Conservation (phyloP, 2,113 vertebrate genomes). For the Glaucidium brasilianum region DNA sequence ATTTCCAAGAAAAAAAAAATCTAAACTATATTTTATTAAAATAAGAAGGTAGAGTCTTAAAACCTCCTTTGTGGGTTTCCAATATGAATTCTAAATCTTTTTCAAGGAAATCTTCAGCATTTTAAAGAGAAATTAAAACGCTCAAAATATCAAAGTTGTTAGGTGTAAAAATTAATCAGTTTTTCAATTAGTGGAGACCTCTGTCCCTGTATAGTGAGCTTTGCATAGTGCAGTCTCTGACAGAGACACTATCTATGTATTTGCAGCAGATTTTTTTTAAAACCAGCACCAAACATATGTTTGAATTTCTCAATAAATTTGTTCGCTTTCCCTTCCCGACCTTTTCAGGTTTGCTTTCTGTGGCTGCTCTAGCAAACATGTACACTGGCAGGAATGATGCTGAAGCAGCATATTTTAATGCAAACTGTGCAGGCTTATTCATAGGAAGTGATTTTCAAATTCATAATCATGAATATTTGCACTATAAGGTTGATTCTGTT, state of each 20-base stretch:
- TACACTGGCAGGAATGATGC: conserved; percentile 36
- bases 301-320: conserved; percentile 49
- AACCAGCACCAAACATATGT: conserved; percentile 9
- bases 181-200: conserved; percentile 39
- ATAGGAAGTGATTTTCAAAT: conserved; percentile 49
- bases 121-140: conserved; percentile 31
- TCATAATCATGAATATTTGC: conserved; percentile 54
- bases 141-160: neutral
- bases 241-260: neutral
- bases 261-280: neutral
- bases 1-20: conserved; percentile 43
- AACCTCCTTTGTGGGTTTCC: conserved; percentile 34
- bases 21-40: conserved; percentile 53
- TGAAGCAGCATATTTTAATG: conserved; percentile 63
- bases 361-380: conserved; percentile 38
- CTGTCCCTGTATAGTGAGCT: neutral
- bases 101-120: neutral
- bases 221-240: neutral
- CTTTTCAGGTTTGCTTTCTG: conserved; percentile 29
- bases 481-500: conserved; percentile 29
- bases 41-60: conserved; percentile 30
- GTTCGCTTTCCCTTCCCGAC: conserved; percentile 40
- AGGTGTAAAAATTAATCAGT: conserved; percentile 11
- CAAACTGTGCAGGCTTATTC: conserved; percentile 23
- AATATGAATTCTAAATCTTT: conserved; percentile 1